phyloP scores from a whole-genome alignment of 2,113 vertebrate genomes.

The Talpa occidentalis region DNA sequence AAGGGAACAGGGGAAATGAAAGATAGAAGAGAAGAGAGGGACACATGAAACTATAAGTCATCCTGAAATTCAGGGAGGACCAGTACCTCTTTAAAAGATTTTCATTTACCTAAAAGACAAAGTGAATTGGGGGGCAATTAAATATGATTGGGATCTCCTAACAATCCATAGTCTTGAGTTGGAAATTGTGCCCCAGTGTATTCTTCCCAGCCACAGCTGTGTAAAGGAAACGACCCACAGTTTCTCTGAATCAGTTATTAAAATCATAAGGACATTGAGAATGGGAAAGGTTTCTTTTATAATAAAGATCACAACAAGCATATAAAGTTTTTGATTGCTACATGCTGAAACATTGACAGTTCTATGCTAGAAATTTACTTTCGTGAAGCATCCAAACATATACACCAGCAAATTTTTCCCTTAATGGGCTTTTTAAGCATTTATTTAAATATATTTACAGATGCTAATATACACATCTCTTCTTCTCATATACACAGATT shows the following conservation, averaged over 20 bases:
- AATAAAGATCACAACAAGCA: slow-evolving; percentile 44
- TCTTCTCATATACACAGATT: not conserved
- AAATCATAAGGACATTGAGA: not conserved
- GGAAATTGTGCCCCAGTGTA: slow-evolving; percentile 14
- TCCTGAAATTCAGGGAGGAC: not conserved
- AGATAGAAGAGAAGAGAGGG: not conserved
- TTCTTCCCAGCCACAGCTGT: not conserved
- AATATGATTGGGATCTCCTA: not conserved
- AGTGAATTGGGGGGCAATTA: not conserved
- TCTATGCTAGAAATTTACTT: slow-evolving; percentile 13
- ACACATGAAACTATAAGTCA: not conserved
- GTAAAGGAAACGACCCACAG: slow-evolving; percentile 25
- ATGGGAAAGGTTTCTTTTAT: slow-evolving; percentile 54
- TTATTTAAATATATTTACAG: not conserved
- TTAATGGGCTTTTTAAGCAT: not conserved
- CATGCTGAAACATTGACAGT: slow-evolving; percentile 27
- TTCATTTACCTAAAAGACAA: slow-evolving; percentile 6
- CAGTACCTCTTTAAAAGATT: not conserved
- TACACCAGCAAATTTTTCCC: not conserved
- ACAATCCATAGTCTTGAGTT: slow-evolving; percentile 27
- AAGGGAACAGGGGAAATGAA: not conserved
- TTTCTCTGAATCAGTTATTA: slow-evolving; percentile 56
- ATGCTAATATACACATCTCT: not conserved
- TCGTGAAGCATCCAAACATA: not conserved
- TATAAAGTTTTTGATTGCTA: slow-evolving; percentile 45